Percentiles rank a stretch among this genome's conserved stretches.
Conservation (phyloP, 2,113 vertebrate species). For the Otis tarda region DNA sequence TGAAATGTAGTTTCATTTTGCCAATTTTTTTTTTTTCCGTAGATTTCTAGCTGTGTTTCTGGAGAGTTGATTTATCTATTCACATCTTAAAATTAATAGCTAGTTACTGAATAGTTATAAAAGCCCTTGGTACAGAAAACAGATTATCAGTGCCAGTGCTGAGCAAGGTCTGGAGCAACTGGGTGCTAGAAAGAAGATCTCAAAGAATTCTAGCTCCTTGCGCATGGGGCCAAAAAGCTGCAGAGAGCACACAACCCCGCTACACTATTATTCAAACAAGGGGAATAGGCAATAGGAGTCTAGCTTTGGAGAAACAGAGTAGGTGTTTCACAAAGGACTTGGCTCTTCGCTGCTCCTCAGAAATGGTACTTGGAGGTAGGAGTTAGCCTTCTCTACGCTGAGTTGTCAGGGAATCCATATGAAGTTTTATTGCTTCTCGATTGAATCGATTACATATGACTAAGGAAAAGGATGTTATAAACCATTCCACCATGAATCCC, state of each 20-base stretch:
- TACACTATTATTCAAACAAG: background rate
- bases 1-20: background rate
- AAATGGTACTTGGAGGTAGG: background rate
- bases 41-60: background rate
- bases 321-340: background rate
- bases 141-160: background rate
- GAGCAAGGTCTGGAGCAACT: background rate
- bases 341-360: background rate
- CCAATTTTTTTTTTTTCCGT: background rate
- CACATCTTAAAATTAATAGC: background rate
- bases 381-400: background rate
- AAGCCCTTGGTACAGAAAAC: background rate
- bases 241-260: background rate
- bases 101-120: background rate
- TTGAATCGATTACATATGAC: background rate
- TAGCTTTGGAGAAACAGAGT: background rate
- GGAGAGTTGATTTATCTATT: background rate
- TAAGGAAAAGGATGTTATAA: background rate
- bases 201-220: background rate
- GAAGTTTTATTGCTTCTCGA: background rate
- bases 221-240: background rate
- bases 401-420: background rate
- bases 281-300: background rate
- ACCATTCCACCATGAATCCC: background rate
- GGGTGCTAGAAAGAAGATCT: background rate